A percentile compares a stretch with the other conserved stretches of the same genome.
These are phyloP conservation scores for Netelia melanura DNA, from an alignment of 2,888 invertebrate genomes.

Conservation along the genomic window DNA sequence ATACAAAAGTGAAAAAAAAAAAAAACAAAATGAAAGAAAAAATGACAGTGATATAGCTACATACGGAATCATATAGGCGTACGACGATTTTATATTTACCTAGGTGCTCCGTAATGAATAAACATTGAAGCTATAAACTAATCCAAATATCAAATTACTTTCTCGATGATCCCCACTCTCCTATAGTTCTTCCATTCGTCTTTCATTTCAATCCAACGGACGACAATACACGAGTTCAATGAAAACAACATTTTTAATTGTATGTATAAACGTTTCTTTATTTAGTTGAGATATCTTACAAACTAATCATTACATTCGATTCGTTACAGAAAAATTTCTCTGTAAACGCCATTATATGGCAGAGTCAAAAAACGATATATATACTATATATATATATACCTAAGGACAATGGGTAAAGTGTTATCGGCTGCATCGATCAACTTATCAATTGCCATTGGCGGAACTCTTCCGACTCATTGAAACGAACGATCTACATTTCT, in stretches of 20 bases:
- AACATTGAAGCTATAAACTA: constrained; percentile 71
- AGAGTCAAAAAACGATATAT: constrained; percentile 66
- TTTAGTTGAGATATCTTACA: constrained; percentile 74
- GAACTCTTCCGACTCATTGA: constrained; percentile 61
- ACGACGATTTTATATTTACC: constrained; percentile 81
- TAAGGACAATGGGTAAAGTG: constrained; percentile 58
- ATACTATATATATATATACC: constrained; percentile 38
- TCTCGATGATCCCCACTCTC: not conserved
- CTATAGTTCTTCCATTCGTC: not conserved
- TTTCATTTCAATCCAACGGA: not conserved
- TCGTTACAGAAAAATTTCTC: constrained; percentile 74
- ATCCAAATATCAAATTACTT: not conserved
- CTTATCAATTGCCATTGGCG: constrained; percentile 52
- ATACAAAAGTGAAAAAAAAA: constrained; percentile 62
- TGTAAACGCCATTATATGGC: constrained; percentile 74
- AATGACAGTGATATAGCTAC: constrained; percentile 81
- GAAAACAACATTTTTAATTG: constrained; percentile 51
- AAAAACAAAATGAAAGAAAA: constrained; percentile 72
- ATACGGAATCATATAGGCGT: constrained; percentile 80
- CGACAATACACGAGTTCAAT: not conserved
- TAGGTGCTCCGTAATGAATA: constrained; percentile 82
- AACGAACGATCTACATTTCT: constrained; percentile 27
- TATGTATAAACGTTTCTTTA: constrained; percentile 76
- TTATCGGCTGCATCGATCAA: constrained; percentile 58
- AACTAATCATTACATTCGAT: constrained; percentile 75